Conservation (phyloP, 2,888 invertebrate species). For the Myopa testacea region DNA sequence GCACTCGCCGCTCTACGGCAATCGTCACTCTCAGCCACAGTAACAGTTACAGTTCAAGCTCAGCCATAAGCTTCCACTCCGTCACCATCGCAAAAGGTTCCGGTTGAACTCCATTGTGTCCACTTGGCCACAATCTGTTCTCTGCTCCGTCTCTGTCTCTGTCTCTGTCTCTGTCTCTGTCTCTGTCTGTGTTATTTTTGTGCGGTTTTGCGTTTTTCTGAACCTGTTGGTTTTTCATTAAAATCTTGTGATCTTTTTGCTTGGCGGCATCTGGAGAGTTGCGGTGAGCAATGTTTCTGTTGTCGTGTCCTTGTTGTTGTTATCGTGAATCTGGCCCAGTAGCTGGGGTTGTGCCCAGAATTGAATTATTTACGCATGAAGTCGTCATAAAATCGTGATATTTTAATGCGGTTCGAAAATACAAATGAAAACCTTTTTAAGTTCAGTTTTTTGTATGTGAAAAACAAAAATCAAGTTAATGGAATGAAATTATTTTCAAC, state of each 20-base stretch:
- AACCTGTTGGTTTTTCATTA: conserved; percentile 12
- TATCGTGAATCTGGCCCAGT: not conserved
- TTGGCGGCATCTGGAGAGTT: not conserved
- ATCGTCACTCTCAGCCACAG: conserved; percentile 23
- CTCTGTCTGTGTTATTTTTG: conserved; percentile 11
- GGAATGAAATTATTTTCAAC: no score
- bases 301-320: not conserved
- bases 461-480: no score
- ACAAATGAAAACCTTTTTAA: no score
- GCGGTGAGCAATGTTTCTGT: not conserved
- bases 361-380: conserved; percentile 49
- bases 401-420: no score
- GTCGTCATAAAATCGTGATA: conserved; percentile 41
- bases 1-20: not conserved
- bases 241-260: not conserved
- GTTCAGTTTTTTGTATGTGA: no score
- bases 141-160: not conserved
- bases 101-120: conserved; percentile 25
- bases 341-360: conserved; percentile 8
- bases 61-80: not conserved
- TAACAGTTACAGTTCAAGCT: conserved; percentile 2
- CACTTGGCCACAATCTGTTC: conserved; percentile 25
- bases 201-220: not conserved
- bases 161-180: conserved; percentile 8
- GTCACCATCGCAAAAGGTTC: conserved; percentile 18